phyloP scores from a whole-genome alignment of 37 sponge, comb jelly and placozoan genomes.

The Hormiphora californensis region DNA sequence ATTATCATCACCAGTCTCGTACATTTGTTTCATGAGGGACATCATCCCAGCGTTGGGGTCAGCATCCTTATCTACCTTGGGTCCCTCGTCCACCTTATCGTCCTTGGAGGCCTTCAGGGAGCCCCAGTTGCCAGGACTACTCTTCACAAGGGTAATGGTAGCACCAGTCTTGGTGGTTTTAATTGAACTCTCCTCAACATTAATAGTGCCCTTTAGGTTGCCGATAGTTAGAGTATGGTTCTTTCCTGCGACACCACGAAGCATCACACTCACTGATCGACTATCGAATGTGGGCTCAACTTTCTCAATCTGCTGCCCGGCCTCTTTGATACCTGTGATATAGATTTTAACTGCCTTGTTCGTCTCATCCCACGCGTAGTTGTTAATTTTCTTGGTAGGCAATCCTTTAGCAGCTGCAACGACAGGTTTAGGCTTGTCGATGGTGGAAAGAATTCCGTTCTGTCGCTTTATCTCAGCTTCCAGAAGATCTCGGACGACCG shows the following conservation, averaged over 20 bases:
- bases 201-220: constrained; percentile 36
- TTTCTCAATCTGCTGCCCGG: constrained; percentile 53
- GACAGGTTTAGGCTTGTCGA: background rate
- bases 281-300: constrained; percentile 59
- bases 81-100: constrained; percentile 65
- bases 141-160: constrained; percentile 63
- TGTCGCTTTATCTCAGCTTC: constrained; percentile 24
- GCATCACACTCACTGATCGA: constrained; percentile 58
- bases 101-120: constrained; percentile 61
- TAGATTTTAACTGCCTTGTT: constrained; percentile 83
- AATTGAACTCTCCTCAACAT: constrained; percentile 45
- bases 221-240: constrained; percentile 51
- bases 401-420: background rate
- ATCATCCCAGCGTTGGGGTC: constrained; percentile 83
- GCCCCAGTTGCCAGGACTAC: constrained; percentile 55
- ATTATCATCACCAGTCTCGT: constrained; percentile 96
- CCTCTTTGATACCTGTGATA: constrained; percentile 66
- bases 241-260: constrained; percentile 57
- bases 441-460: background rate
- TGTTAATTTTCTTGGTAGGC: background rate
- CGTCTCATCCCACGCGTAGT: constrained; percentile 78
- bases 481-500: background rate
- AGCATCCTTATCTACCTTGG: constrained; percentile 67
- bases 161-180: constrained; percentile 60
- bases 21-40: constrained; percentile 91